Base-by-base conservation (phyloP, 2,113 vertebrate species). In the Aptenodytes patagonicus region DNA sequence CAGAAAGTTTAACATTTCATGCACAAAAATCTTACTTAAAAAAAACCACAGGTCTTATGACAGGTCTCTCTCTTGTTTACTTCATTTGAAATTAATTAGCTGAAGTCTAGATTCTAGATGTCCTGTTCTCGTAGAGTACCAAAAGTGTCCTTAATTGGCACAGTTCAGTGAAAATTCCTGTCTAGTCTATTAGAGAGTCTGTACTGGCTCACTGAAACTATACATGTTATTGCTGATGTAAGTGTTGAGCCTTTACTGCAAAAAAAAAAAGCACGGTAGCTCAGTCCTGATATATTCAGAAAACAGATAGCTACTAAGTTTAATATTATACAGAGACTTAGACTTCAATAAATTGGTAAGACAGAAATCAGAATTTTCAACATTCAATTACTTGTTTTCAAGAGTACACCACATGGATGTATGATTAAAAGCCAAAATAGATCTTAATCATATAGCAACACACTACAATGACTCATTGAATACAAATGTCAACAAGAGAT, bases 351-450 rank as follows among this genome's bases (percentile, higher is more conserved):
- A 81, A 92, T 17, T 32, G 38, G 21, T n/a, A 66, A 20, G 46
- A 77, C 31, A 93, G 71, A 94, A 93, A 86, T 49, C 44, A 57
- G 60, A 93, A 94, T 95, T 97, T 95, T 96, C 91, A 91, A 93
- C 93, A 93, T 97, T 95, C 83, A 95, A 46, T 92, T 80, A 80
- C 46, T 92, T 97, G 84, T 97, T 97, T 97, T 97, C 92, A 97
- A 97, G 87, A 96, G 86, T 69, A 97, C 76, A 94, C 62, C 80
- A 87, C 64, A 89, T 40, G 82, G 87, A 92, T 81, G 69, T 84
- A 96, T 62, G 94, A 97, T 95, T 96, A 97, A 97, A 97, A 97
- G 96, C 92, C 96, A 96, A 97, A 98, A 97, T 13, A 96, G 95
- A 96, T 94, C 96, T 96, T 97, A 97, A 98, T 97, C 96, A 98